These are phyloP conservation scores for Coregonus clupeaformis DNA, from an alignment of 2,113 vertebrate genomes.

Conservation along the genomic window DNA sequence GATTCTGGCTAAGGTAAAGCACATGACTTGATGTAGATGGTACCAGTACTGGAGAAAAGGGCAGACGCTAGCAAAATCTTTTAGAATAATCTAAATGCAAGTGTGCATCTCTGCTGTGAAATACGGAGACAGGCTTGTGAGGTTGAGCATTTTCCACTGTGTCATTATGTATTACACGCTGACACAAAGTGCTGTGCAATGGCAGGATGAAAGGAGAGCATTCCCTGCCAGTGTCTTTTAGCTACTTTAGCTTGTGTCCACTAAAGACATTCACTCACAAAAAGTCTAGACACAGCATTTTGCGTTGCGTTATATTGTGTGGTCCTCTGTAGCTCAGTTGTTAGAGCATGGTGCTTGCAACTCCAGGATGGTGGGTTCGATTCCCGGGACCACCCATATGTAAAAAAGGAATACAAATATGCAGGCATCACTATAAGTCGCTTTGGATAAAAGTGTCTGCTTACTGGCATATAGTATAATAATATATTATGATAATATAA, in stretches of 20 bases:
- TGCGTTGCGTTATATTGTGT: neutral
- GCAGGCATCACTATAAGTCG: no score
- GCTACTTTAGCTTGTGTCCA: slow-evolving; percentile 26
- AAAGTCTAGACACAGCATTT: slow-evolving; percentile 47
- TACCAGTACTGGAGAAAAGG: slow-evolving; percentile 35
- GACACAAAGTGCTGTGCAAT: slow-evolving; percentile 36
- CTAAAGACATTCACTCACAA: slow-evolving; percentile 23
- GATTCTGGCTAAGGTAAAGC: neutral
- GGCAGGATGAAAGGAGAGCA: slow-evolving; percentile 20
- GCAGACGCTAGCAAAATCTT: neutral
- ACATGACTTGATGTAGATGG: neutral
- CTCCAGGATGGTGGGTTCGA: no score
- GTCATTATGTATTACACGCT: neutral
- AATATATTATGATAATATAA: no score
- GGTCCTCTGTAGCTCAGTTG: no score
- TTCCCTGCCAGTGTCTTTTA: slow-evolving; percentile 38
- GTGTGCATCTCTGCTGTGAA: slow-evolving; percentile 44
- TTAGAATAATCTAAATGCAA: slow-evolving; percentile 20
- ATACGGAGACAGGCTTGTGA: slow-evolving; percentile 27
- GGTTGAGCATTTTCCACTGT: slow-evolving; percentile 24
- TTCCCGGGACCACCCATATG: no score
- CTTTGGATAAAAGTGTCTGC: no score
- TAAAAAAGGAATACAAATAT: no score
- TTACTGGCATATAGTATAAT: no score
- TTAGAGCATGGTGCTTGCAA: no score